Base-by-base conservation (phyloP, 2,888 invertebrate species). In the Marasmarcha lunaedactyla region DNA sequence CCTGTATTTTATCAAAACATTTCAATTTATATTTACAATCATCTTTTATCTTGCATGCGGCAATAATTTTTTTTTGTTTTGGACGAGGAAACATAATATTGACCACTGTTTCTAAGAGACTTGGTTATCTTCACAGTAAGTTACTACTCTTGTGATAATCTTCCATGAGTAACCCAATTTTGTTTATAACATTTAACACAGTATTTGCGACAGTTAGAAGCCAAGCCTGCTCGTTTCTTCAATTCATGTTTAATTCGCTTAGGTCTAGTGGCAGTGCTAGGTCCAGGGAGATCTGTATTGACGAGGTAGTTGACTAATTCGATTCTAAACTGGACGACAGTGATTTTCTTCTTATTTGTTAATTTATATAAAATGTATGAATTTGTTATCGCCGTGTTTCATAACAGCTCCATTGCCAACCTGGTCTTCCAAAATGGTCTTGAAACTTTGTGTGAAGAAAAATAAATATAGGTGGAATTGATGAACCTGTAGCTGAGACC, bases 71-170 rank as follows among this genome's bases (percentile, higher is more conserved):
- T 33, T 36, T 20, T 11, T 20, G 14, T 14, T 20, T 9, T 36
- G 11, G 12, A n/a, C 5, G 11, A 36, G 20, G 10, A 15, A 13
- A 12, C 13, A n/a, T 33, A 12, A 3, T 11, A 15, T 15, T 36
- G 14, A 36, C 10, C 2, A 36, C n/a, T 15, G 20, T 20, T 12
- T 20, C 20, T 3, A 20, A 20, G 20, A 20, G 20, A 20, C 20
- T 20, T 20, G 42, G 36, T 45, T 42, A 26, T 46, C 38, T 42
- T 40, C 38, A 38, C 46, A 47, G 38, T 45, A 47, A 42, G 42
- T 47, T 43, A 47, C 40, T 34, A 49, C 42, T 46, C 38, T 44
- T 43, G 45, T 47, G 39, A 43, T 46, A 41, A 40, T 45, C 40
- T 35, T 45, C 43, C 44, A 1, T 39, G 42, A 37, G 42, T 40